These are phyloP conservation scores for Acrocera orbiculus DNA, from an alignment of 2,888 invertebrate species.

Conservation along the genomic window DNA sequence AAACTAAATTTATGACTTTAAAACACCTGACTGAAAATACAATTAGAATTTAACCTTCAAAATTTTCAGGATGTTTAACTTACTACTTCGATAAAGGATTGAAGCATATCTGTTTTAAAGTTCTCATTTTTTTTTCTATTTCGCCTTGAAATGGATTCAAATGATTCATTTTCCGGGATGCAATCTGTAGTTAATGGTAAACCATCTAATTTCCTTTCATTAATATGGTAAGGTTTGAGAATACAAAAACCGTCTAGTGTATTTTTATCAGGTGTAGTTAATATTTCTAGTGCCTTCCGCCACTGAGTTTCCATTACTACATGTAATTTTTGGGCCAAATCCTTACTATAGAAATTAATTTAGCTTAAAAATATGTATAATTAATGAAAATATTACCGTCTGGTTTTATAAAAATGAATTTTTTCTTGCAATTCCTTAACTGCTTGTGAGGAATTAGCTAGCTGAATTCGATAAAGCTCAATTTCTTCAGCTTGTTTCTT, in stretches of 20 bases:
- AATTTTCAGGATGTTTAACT: too few relatives aligned
- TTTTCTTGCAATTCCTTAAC: conserved; percentile 45
- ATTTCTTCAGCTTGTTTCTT: conserved; percentile 65
- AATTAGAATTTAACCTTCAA: too few relatives aligned
- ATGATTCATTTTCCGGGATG: conserved; percentile 21
- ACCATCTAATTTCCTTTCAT: conserved; percentile 12
- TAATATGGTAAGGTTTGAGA: conserved; percentile 4
- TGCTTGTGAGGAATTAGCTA: conserved; percentile 50
- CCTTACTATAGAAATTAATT: conserved; percentile 32
- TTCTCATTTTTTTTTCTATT: conserved; percentile 5
- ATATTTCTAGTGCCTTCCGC: conserved; percentile 55
- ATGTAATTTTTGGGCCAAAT: conserved; percentile 57
- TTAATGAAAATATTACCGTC: conserved; percentile 16
- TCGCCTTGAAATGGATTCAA: conserved; percentile 24
- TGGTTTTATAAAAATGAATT: conserved; percentile 26
- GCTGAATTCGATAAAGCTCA: conserved; percentile 49
- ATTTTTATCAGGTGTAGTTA: conserved; percentile 33
- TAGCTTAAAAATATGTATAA: not conserved
- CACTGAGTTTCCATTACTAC: conserved; percentile 65
- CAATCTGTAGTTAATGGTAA: too few relatives aligned
- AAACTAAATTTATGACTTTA: too few relatives aligned
- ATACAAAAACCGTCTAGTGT: conserved; percentile 1
- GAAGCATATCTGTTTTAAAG: conserved; percentile 20
- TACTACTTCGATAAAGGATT: conserved; percentile 28
- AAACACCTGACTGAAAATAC: too few relatives aligned